phyloP scores from a whole-genome alignment of 2,113 vertebrate genomes.

The Colinus virginianus region DNA sequence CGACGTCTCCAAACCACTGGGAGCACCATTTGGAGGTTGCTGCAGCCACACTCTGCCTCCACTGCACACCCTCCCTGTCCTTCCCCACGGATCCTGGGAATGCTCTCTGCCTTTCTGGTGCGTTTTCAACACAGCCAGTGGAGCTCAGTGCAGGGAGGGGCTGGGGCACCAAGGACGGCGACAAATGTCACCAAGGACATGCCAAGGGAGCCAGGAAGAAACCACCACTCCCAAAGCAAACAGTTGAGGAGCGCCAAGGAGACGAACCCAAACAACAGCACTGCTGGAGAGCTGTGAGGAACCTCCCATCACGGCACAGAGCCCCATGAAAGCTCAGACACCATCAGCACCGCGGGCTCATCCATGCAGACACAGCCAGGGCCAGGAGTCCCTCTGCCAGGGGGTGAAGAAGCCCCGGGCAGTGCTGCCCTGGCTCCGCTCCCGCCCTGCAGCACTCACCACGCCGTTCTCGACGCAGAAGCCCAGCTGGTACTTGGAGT shows the following conservation, averaged over 20 bases:
- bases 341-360: accelerated
- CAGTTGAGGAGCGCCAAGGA: background rate
- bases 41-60: accelerated
- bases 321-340: background rate
- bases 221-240: background rate
- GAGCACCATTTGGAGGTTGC: accelerated
- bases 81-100: background rate
- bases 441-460: constrained; percentile 71
- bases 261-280: accelerated
- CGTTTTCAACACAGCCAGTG: background rate
- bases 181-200: background rate
- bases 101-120: background rate
- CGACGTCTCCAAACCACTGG: accelerated
- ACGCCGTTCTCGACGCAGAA: constrained; percentile 97
- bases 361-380: background rate
- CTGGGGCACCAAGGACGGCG: background rate
- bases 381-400: background rate
- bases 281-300: background rate
- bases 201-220: background rate
- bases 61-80: background rate
- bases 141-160: background rate
- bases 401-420: accelerated
- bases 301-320: background rate
- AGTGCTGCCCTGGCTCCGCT: accelerated
- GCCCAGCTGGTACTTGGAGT: constrained; percentile 91